Conservation (phyloP, 2,888 invertebrate species). For the Drosophila mettleri region DNA sequence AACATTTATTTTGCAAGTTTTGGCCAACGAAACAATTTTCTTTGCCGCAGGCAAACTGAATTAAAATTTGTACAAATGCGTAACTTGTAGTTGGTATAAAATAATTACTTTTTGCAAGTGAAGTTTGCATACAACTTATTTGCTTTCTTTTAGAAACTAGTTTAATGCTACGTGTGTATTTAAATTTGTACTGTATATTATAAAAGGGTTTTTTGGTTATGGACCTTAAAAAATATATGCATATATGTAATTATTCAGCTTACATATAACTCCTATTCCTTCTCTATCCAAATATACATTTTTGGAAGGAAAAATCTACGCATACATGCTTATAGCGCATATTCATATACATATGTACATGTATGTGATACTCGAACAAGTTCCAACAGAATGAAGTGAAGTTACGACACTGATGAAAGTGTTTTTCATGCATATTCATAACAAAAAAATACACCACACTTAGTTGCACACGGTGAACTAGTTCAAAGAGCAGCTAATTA, state of each 20-base stretch:
- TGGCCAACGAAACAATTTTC: constrained; percentile 11
- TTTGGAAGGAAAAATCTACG: neutral
- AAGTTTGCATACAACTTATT: constrained; percentile 38
- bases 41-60: constrained; percentile 16
- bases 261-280: neutral
- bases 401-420: constrained; percentile 36
- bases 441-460: constrained; percentile 4
- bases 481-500: constrained; percentile 1
- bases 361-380: neutral
- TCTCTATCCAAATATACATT: neutral
- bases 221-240: constrained; percentile 1
- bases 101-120: constrained; percentile 23
- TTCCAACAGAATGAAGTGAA: neutral
- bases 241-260: neutral
- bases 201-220: constrained; percentile 33
- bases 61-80: constrained; percentile 28
- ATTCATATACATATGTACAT: neutral
- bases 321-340: constrained; percentile 5
- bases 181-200: constrained; percentile 31
- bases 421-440: constrained; percentile 72
- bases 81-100: constrained; percentile 43
- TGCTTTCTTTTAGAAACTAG: constrained; percentile 47
- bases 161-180: constrained; percentile 48
- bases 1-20: constrained; percentile 21
- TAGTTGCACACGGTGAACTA: constrained; percentile 8